These are phyloP conservation scores for Cephus nigrinus DNA, from an alignment of 2,888 invertebrate species.

Conservation along the genomic window DNA sequence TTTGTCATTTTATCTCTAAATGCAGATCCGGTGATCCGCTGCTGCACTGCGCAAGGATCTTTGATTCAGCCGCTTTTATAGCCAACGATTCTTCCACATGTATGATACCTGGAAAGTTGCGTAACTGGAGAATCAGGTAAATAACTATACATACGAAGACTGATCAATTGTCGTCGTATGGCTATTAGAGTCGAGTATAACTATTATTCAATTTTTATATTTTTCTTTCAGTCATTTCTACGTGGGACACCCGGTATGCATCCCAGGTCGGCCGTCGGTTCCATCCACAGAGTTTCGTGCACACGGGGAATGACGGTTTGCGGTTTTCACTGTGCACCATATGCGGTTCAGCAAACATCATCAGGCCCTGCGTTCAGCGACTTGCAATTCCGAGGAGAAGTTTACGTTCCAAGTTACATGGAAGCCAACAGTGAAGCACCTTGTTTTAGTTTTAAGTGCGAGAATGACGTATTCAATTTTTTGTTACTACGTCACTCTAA, in stretches of 20 bases:
- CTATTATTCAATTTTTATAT: neutral
- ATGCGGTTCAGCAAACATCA: neutral
- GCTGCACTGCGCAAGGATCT: constrained; percentile 46
- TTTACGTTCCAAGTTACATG: neutral
- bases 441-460: neutral
- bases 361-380: neutral
- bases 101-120: constrained; percentile 41
- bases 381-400: neutral
- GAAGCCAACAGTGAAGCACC: neutral
- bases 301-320: neutral
- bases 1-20: neutral
- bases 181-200: neutral
- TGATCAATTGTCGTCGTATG: neutral
- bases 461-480: neutral
- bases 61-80: constrained; percentile 58
- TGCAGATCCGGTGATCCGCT: constrained; percentile 32
- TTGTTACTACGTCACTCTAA: neutral
- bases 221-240: neutral
- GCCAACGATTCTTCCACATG: constrained; percentile 40
- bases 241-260: neutral
- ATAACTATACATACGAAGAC: neutral
- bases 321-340: neutral
- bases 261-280: neutral
- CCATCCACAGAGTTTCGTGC: neutral
- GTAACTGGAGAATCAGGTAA: constrained; percentile 29